phyloP scores from a whole-genome alignment of 2,888 invertebrate genomes.

The Hoplodrina ambigua region DNA sequence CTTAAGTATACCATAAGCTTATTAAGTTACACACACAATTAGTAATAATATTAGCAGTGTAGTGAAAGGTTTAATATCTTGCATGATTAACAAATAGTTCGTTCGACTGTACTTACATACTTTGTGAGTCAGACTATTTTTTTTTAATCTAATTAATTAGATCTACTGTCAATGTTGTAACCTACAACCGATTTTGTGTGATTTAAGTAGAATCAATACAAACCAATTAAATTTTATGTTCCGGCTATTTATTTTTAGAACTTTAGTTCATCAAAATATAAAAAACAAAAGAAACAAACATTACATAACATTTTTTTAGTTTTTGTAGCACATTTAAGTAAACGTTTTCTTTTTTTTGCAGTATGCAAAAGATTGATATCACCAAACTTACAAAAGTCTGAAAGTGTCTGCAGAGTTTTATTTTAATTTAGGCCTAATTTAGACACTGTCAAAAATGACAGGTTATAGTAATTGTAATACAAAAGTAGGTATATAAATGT shows the following conservation, averaged over 20 bases:
- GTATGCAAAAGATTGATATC: not conserved
- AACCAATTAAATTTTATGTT: not conserved
- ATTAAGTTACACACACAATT: too few species aligned
- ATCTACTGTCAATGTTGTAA: not conserved
- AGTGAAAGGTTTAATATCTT: too few species aligned
- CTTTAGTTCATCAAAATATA: too few species aligned
- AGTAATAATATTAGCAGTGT: too few species aligned
- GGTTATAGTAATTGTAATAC: not conserved
- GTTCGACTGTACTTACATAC: not conserved
- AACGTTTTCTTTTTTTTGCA: not conserved
- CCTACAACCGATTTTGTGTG: not conserved
- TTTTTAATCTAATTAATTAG: conserved; percentile 1
- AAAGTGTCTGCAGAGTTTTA: not conserved
- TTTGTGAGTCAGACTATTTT: not conserved
- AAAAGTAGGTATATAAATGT: not conserved
- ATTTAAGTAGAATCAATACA: not conserved
- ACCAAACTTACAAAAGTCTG: not conserved
- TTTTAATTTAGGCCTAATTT: conserved; percentile 5
- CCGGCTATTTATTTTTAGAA: not conserved
- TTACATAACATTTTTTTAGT: not conserved
- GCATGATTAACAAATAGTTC: too few species aligned
- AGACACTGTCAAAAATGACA: not conserved
- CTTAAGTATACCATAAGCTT: too few species aligned
- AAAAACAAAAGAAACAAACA: too few species aligned
- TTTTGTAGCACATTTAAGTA: not conserved